phyloP scores from a whole-genome alignment of 2,797 vertebrate genomes.

The Cirrhinus mrigala region DNA sequence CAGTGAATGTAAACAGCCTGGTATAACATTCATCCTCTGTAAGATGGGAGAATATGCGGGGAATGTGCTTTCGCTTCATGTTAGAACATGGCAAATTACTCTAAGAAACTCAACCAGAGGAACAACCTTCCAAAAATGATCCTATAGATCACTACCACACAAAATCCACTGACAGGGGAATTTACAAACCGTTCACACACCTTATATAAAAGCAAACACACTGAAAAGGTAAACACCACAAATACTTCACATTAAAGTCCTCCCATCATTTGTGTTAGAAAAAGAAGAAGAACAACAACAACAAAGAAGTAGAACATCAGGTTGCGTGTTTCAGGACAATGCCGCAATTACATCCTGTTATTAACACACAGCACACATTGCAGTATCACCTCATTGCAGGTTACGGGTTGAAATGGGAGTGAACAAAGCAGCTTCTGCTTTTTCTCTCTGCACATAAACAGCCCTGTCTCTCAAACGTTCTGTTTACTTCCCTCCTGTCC shows the following conservation, averaged over 20 bases:
- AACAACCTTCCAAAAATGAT: not conserved
- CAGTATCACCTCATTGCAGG: constrained; percentile 5
- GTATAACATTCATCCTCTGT: not conserved
- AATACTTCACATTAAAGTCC: not conserved
- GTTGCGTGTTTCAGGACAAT: not conserved
- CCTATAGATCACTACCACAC: not conserved
- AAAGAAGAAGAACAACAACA: not conserved
- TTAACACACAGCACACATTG: constrained; percentile 16
- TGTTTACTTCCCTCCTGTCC: constrained; percentile 27
- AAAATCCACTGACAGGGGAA: not conserved
- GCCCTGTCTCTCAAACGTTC: constrained; percentile 28
- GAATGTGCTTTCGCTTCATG: constrained; percentile 70
- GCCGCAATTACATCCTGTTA: constrained; percentile 7
- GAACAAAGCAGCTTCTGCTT: not conserved
- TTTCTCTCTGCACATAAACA: constrained; percentile 32
- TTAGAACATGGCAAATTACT: constrained; percentile 60
- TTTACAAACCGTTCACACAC: not conserved
- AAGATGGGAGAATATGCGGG: constrained; percentile 47
- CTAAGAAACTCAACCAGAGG: constrained; percentile 9
- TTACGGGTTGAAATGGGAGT: constrained; percentile 3
- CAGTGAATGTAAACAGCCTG: not conserved
- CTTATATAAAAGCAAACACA: not conserved
- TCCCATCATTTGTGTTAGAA: constrained; percentile 1
- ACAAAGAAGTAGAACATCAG: not conserved
- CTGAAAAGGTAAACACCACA: not conserved